Evolutionary conservation across 2,888 invertebrate genomes (phyloP).

Genomic region (Papilio gigon): DNA sequence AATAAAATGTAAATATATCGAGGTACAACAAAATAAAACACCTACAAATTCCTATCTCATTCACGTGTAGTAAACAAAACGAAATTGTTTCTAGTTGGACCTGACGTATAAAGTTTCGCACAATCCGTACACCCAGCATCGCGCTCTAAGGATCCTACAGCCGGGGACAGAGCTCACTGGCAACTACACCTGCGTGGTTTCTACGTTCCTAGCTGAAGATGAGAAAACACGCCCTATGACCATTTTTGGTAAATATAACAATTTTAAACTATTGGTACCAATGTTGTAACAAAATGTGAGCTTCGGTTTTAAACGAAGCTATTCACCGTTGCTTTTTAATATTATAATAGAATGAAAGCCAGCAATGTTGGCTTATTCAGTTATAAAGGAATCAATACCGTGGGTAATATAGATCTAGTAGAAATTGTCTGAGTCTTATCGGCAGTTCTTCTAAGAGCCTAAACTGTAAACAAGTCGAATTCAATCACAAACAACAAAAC

Average conservation of each 20-base stretch:
- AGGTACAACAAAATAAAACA: no score
- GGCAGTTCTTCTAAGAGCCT: not conserved
- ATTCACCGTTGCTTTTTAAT: no score
- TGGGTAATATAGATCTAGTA: no score
- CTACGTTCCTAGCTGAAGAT: constrained; percentile 86
- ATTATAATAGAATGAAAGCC: no score
- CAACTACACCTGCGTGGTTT: constrained; percentile 88
- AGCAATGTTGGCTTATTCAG: no score
- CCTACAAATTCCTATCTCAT: no score
- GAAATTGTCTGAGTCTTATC: no score
- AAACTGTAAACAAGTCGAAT: not conserved
- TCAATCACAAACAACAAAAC: constrained; percentile 33
- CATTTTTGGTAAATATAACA: constrained; percentile 82
- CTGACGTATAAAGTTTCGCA: constrained; percentile 84
- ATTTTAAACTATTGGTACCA: not conserved
- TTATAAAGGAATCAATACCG: no score
- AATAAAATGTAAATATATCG: no score
- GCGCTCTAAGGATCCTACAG: constrained; percentile 86
- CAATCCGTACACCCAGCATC: constrained; percentile 86
- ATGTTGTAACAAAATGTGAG: no score
- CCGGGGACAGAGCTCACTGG: constrained; percentile 88
- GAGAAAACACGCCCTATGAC: constrained; percentile 84
- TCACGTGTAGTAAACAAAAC: not conserved
- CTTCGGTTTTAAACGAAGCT: no score
- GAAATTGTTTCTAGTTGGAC: constrained; percentile 80